Evolutionary conservation across 2,888 invertebrate species (phyloP), one percentile per base, ranked within the genome.

Genomic region (Ormyrus nitidulus): DNA sequence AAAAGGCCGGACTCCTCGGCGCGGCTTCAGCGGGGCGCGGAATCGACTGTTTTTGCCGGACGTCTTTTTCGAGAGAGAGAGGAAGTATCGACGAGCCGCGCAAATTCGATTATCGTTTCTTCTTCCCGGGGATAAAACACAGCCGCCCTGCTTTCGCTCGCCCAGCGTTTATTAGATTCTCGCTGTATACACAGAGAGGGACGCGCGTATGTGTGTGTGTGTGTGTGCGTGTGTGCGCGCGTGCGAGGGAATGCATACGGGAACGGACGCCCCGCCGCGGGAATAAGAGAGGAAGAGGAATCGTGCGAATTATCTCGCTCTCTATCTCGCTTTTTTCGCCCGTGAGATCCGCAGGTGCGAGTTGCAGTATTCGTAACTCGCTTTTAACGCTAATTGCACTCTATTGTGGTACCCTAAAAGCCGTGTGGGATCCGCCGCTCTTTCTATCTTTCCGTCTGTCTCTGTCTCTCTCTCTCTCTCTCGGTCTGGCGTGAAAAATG

Each of bases 311-410:
- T 73, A 79, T 73, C 51, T 59, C 53, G n/a, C 69, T 19, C 44
- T 68, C 54, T 65, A 7, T 53, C 48, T 61, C 5, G 0, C 48
- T 51, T 19, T 61, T 48, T 34, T 48, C 34, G 64, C 71, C 34
- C 19, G 51, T 7, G 48, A 59, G 66, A 66, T 73, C 8, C 56
- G 48, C 75, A 78, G 80, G 68, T 71, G 81, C 64, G 48, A 73
- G 64, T 19, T 51, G 56, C 59, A n/a, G 77, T 72, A 62, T 72
- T 72, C 68, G 74, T 65, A 77, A 77, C 77, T 82, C 77, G 73
- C 79, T 79, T 79, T 81, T 74, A 81, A 19, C 73, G 70, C 77
- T 81, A 79, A 82, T 79, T 82, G 79, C 66, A 77, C 74, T 79
- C 79, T 77, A 79, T 75, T 81, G 78, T 75, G 70, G 68, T 51